A percentile compares a stretch with the other conserved stretches of the same genome.
Evolutionary conservation across 2,797 vertebrate species (phyloP).

Genomic region (Cirrhinus molitorella): DNA sequence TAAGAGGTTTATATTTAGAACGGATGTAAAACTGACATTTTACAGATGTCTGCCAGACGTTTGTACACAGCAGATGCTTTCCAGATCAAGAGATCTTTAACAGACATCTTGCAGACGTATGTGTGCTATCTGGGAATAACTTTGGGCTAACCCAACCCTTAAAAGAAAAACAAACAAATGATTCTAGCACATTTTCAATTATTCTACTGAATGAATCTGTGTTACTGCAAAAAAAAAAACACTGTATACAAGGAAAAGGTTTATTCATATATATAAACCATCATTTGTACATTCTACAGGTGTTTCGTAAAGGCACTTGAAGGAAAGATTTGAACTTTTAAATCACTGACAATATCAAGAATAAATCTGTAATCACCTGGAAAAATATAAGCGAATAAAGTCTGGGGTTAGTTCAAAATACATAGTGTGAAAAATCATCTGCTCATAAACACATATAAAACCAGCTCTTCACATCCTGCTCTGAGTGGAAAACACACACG

Average conservation of each 20-base stretch:
- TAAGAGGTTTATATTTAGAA: too few relatives aligned
- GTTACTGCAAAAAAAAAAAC: constrained; percentile 13
- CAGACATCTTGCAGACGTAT: too few relatives aligned
- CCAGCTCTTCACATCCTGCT: constrained; percentile 12
- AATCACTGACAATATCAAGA: constrained; percentile 50
- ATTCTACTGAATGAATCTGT: not conserved
- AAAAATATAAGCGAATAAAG: not conserved
- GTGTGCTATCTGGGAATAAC: too few relatives aligned
- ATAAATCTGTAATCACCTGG: constrained; percentile 25
- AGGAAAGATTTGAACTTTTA: constrained; percentile 62
- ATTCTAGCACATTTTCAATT: not conserved
- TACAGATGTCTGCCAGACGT: too few relatives aligned
- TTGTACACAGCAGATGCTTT: too few relatives aligned
- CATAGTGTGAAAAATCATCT: constrained; percentile 18
- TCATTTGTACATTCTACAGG: constrained; percentile 73
- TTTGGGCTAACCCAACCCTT: too few relatives aligned
- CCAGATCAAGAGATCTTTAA: too few relatives aligned
- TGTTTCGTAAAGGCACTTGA: constrained; percentile 77
- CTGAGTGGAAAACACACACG: too few relatives aligned
- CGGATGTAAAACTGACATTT: too few relatives aligned
- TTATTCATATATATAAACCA: constrained; percentile 78
- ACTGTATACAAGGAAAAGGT: constrained; percentile 69
- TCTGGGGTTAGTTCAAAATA: constrained; percentile 8
- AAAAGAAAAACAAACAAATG: too few relatives aligned
- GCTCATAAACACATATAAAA: constrained; percentile 23